Conservation (phyloP, 1,140 invertebrate species). For the Drosophila virilis region DNA sequence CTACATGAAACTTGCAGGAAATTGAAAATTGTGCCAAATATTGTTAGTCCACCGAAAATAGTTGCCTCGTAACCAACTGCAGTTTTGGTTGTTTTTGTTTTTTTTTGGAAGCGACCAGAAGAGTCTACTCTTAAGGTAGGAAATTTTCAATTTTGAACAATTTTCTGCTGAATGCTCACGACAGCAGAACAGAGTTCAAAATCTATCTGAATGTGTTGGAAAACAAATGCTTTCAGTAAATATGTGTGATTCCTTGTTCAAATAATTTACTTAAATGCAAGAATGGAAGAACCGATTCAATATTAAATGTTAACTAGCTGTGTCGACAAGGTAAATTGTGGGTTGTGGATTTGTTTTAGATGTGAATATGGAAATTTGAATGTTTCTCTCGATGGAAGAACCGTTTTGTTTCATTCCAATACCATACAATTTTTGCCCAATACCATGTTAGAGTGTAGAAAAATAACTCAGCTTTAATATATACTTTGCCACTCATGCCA, state of each 20-base stretch:
- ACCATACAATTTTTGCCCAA: slow-evolving; percentile 69
- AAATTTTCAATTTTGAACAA: slow-evolving; percentile 59
- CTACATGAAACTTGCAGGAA: slow-evolving; percentile 36
- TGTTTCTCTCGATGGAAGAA: slow-evolving; percentile 42
- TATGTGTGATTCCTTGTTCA: slow-evolving; percentile 54
- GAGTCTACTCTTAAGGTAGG: background rate
- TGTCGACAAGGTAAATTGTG: slow-evolving; percentile 25
- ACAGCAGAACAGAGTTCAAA: slow-evolving; percentile 77
- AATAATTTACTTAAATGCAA: slow-evolving; percentile 55
- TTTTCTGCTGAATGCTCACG: slow-evolving; percentile 83
- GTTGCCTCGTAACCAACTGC: slow-evolving; percentile 59
- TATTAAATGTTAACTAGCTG: slow-evolving; percentile 14
- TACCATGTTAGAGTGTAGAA: slow-evolving; percentile 64
- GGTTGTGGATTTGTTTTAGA: too few relatives aligned
- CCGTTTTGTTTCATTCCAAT: slow-evolving; percentile 65
- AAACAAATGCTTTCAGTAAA: slow-evolving; percentile 31
- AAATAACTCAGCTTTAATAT: slow-evolving; percentile 66
- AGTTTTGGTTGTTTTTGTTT: slow-evolving; percentile 59
- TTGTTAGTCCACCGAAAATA: slow-evolving; percentile 4
- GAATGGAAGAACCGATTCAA: slow-evolving; percentile 68
- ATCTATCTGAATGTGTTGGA: slow-evolving; percentile 26
- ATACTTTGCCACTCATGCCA: slow-evolving; percentile 64
- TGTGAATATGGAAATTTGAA: slow-evolving; percentile 28
- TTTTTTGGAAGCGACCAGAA: slow-evolving; percentile 1
- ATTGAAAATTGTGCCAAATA: slow-evolving; percentile 56